Evolutionary conservation across 1,140 invertebrate species (phyloP).

Genomic region (Diachasmimorpha longicaudata): DNA sequence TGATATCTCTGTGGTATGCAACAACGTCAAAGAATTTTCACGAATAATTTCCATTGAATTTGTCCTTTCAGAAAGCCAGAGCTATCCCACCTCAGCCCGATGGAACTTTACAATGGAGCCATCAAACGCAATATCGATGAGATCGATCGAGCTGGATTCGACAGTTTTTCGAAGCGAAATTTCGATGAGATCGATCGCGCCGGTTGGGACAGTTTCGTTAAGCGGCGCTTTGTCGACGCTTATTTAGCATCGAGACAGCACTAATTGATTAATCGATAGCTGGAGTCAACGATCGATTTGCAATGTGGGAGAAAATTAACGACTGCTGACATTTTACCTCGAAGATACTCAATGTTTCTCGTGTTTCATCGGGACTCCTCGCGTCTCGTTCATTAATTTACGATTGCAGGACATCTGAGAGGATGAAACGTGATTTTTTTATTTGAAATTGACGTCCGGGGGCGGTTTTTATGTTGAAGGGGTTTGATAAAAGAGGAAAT

Average conservation of each 20-base stretch:
- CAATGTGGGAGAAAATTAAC: neutral
- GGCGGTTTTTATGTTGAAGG: too few species aligned
- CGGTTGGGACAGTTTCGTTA: slow-evolving; percentile 57
- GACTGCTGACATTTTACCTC: neutral
- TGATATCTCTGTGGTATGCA: neutral
- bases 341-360: neutral
- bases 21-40: neutral
- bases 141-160: slow-evolving; percentile 66
- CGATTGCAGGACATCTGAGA: neutral
- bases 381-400: neutral
- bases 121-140: slow-evolving; percentile 65
- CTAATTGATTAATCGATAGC: neutral
- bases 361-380: neutral
- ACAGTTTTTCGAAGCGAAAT: slow-evolving; percentile 62
- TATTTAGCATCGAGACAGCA: slow-evolving; percentile 12
- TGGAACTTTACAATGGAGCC: slow-evolving; percentile 30
- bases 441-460: too few species aligned
- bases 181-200: slow-evolving; percentile 70
- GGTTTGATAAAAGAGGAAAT: too few species aligned
- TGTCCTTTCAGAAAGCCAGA: slow-evolving; percentile 1
- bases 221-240: slow-evolving; percentile 13
- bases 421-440: too few species aligned
- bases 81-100: neutral
- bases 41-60: neutral
- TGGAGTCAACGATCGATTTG: neutral